These are phyloP conservation scores for Coturnix japonica DNA, from an alignment of 2,113 vertebrate genomes.

Conservation along the genomic window DNA sequence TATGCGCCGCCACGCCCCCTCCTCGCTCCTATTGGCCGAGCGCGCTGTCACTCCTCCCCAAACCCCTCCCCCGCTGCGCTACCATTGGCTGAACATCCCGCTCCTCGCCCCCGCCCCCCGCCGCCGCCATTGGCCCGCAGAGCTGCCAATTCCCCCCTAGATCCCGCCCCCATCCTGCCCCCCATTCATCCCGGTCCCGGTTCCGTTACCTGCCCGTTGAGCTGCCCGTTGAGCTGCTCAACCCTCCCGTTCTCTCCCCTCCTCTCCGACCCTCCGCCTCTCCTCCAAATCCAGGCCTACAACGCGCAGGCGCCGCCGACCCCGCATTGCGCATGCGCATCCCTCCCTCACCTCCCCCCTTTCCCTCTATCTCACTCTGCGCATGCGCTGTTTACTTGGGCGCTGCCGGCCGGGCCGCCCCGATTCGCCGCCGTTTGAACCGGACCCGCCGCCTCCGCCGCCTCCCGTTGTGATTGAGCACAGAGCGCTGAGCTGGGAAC, in stretches of 20 bases:
- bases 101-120: neutral
- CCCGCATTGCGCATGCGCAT: slow-evolving; percentile 71
- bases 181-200: slow-evolving; percentile 51
- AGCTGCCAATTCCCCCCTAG: neutral
- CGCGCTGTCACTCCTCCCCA: neutral
- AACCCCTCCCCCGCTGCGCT: too few species aligned
- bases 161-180: neutral
- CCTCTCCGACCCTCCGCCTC: neutral
- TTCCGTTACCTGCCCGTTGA: slow-evolving; percentile 54
- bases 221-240: too few species aligned
- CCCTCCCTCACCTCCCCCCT: slow-evolving; percentile 43
- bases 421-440: neutral
- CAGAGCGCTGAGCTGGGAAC: too few species aligned
- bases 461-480: too few species aligned
- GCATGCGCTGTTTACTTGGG: slow-evolving; percentile 53
- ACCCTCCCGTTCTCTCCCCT: too few species aligned
- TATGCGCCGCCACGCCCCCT: too few species aligned
- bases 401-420: neutral
- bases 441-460: too few species aligned
- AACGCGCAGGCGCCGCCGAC: slow-evolving; percentile 70
- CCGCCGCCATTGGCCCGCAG: neutral
- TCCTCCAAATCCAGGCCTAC: slow-evolving; percentile 67
- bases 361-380: neutral
- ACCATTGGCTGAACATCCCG: neutral
- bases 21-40: neutral